Evolutionary conservation across 2,113 vertebrate genomes (phyloP).

Genomic region (Felis catus): DNA sequence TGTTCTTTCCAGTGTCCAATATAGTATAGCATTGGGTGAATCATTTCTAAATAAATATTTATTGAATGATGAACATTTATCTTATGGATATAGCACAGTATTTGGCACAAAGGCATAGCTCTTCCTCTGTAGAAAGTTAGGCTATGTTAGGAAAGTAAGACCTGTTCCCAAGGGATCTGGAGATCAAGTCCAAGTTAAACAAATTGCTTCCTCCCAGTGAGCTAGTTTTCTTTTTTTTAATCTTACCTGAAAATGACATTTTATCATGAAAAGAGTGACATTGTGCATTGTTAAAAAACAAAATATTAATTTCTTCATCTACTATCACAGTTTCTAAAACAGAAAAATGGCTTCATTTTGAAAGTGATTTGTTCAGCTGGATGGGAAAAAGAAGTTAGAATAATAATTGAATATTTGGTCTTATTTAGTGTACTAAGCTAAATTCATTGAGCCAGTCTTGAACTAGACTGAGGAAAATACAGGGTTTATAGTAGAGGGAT

Average conservation of each 20-base stretch:
- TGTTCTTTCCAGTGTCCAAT: background rate
- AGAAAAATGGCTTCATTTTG: background rate
- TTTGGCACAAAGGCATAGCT: background rate
- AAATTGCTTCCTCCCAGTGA: background rate
- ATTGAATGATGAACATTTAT: background rate
- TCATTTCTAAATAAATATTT: background rate
- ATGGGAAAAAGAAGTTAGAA: background rate
- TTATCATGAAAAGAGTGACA: background rate
- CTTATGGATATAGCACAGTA: background rate
- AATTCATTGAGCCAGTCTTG: background rate
- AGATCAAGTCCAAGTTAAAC: background rate
- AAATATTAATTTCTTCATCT: background rate
- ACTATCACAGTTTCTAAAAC: background rate
- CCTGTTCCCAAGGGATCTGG: background rate
- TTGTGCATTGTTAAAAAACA: background rate
- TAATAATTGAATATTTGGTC: background rate
- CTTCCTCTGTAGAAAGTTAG: background rate
- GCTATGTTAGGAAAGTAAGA: background rate
- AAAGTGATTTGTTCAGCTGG: too few relatives aligned
- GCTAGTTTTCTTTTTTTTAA: background rate
- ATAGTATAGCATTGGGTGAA: background rate
- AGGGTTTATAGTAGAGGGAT: background rate
- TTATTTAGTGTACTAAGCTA: background rate
- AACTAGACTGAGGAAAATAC: background rate
- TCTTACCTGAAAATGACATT: background rate